Conservation (phyloP, 2,888 invertebrate species). For the Drosophila planitibia region DNA sequence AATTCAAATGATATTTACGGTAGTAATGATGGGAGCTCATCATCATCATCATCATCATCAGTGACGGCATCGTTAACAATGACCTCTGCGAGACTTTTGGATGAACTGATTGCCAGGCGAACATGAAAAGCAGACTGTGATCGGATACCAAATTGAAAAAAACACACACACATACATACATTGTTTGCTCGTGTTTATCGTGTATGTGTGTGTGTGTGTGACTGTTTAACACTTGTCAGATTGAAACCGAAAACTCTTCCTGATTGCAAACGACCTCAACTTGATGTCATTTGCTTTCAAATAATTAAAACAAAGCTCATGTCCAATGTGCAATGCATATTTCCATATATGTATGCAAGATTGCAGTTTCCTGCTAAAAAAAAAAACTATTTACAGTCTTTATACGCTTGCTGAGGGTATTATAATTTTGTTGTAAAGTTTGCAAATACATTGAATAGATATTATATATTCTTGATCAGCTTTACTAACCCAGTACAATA, state of each 20-base stretch:
- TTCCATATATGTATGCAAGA: neutral
- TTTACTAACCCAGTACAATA: neutral
- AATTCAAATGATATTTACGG: neutral
- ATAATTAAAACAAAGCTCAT: conserved; percentile 30
- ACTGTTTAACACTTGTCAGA: neutral
- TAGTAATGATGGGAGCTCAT: conserved; percentile 15
- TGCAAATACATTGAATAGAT: neutral
- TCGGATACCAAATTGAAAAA: conserved; percentile 40
- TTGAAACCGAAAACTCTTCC: conserved; percentile 34
- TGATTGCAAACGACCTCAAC: conserved; percentile 28
- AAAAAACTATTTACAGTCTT: conserved; percentile 25
- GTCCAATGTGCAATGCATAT: conserved; percentile 9
- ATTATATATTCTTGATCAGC: neutral
- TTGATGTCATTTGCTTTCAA: conserved; percentile 9
- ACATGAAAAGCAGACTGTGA: conserved; percentile 37
- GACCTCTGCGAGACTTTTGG: conserved; percentile 52
- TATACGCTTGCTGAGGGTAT: neutral
- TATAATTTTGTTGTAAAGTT: conserved; percentile 11
- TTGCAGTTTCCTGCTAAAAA: conserved; percentile 32
- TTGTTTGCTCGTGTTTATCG: neutral
- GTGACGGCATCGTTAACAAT: conserved; percentile 26
- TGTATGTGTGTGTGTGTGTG: neutral
- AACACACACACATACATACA: neutral
- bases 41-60: neutral
- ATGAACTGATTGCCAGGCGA: conserved; percentile 59